Percentiles rank a stretch among this genome's conserved stretches.
Evolutionary conservation across 2,113 vertebrate species (phyloP).

Genomic region (Saguinus midas): DNA sequence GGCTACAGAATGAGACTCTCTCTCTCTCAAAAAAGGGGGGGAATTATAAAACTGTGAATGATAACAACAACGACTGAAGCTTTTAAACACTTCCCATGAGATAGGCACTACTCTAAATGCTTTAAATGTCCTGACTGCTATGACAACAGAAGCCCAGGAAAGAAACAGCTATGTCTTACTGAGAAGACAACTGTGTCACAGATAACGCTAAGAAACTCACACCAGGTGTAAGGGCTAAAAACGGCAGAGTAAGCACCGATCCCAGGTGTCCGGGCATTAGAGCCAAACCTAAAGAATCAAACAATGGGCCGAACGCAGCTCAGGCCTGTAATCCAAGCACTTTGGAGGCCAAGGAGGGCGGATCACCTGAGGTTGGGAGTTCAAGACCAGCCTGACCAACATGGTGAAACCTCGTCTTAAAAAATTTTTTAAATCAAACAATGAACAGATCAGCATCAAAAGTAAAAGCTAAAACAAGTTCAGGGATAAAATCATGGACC

Average conservation of each 20-base stretch:
- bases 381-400: too few species aligned
- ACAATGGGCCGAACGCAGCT: not conserved
- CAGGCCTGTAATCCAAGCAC: too few species aligned
- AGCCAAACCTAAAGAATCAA: not conserved
- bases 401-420: too few species aligned
- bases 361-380: too few species aligned
- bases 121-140: not conserved
- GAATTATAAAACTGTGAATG: not conserved
- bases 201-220: not conserved
- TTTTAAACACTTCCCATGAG: not conserved
- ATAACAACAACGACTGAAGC: not conserved
- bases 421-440: too few species aligned
- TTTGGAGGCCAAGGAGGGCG: too few species aligned
- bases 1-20: too few species aligned
- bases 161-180: not conserved
- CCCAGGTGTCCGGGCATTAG: too few species aligned
- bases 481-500: not conserved
- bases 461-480: not conserved
- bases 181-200: not conserved
- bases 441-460: not conserved
- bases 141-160: not conserved
- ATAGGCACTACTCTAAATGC: not conserved
- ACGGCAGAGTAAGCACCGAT: not conserved
- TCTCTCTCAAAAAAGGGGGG: too few species aligned
- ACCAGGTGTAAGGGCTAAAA: not conserved